Conservation (phyloP, 2,888 invertebrate genomes). For the Drosophila peninsularis region DNA sequence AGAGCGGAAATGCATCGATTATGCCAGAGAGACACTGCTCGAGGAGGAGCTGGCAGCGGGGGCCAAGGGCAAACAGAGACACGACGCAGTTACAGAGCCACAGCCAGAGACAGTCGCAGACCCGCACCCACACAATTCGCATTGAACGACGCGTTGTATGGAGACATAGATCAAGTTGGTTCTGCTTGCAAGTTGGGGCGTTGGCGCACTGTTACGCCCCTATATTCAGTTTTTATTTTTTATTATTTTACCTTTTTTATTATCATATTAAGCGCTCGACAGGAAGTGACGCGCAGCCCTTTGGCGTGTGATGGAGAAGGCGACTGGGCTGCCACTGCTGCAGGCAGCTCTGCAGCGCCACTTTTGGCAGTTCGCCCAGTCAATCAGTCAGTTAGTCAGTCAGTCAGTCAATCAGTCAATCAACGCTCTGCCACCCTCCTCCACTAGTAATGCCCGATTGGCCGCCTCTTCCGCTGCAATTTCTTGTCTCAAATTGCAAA, state of each 20-base stretch:
- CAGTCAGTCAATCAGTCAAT: conserved; percentile 72
- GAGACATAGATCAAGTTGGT: conserved; percentile 27
- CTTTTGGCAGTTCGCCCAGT: conserved; percentile 75
- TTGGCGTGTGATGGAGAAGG: conserved; percentile 9
- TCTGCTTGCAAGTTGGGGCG: conserved; percentile 49
- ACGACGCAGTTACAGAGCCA: conserved; percentile 1
- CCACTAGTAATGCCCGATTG: conserved; percentile 54
- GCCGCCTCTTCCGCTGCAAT: conserved; percentile 69
- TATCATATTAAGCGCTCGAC: conserved; percentile 27
- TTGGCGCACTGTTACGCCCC: conserved; percentile 56
- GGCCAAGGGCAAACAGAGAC: conserved; percentile 8
- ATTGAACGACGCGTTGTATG: conserved; percentile 29
- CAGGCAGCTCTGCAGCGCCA: conserved; percentile 40
- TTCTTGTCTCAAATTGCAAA: conserved; percentile 78
- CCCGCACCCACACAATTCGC: conserved; percentile 41
- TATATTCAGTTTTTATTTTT: conserved; percentile 44
- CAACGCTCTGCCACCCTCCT: conserved; percentile 30
- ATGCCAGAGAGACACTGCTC: conserved; percentile 39
- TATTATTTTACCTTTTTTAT: conserved; percentile 10
- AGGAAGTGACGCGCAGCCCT: conserved; percentile 56
- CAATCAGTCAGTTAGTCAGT: conserved; percentile 73
- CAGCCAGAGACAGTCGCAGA: conserved; percentile 14
- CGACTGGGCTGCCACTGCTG: conserved; percentile 17
- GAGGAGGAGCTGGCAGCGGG: neutral
- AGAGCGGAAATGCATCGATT: conserved; percentile 76